Base-by-base conservation (phyloP, 30 jellyfish, hydroid and myxozoan genomes). In the Hydractinia symbiolongicarpus region DNA sequence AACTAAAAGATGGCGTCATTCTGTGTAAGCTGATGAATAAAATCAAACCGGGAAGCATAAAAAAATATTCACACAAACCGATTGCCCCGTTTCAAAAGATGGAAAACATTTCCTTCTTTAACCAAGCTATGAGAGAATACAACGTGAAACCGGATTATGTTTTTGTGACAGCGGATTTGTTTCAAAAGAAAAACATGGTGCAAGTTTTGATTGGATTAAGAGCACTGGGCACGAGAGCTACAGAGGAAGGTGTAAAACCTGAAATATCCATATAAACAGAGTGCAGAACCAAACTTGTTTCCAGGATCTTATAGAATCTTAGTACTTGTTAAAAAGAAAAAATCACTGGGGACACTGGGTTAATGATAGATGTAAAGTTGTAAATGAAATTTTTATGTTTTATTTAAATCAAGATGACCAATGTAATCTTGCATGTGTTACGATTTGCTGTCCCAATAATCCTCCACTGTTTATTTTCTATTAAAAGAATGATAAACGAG, bases 71-170 rank as follows among this genome's bases (percentile, higher is more conserved):
- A 15, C 40, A 8, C 0, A 71, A 71, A 20, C 56, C 80, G 44
- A 19, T 20, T 6, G n/a, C 9, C 9, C 80, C 80, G 51, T 71
- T 71, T 71, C 80, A 71, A 71, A 55, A 71, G n/a, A 71, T 71
- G 80, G 80, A 71, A 71, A 71, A 71, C n/a, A 71, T 71, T 20
- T 55, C 60, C 9, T 71, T 71, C 51, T 30, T 71, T 4, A 71
- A 71, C 80, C 56, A 71, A 71, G 80, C 56, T n/a, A 71, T 71
- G 80, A 71, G 80, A 71, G 54, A 71, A 30, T 71, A 71, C 51
- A 58, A 58, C 67, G 80, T 71, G 9, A 7, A 71, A 50, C 55
- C 60, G n/a, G 80, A 71, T 5, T 71, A 71, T 15, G 61, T 71
- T 71, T 71, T 71, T 15, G 80, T 71, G 30, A 71, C 80, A 30